phyloP scores from a whole-genome alignment of 2,113 vertebrate species.

The Caracal caracal region DNA sequence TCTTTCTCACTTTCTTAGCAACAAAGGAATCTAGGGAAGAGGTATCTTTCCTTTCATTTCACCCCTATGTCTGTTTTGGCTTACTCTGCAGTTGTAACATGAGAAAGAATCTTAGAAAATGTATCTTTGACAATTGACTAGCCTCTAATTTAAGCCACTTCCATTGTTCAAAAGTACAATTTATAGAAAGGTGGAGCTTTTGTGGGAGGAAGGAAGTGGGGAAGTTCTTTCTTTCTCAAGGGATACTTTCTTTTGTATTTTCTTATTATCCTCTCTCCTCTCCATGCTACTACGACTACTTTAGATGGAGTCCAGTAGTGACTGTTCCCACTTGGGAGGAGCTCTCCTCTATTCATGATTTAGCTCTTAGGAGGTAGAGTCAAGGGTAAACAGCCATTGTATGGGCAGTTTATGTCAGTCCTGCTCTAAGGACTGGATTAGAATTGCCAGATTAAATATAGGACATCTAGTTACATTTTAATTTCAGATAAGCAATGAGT shows the following conservation, averaged over 20 bases:
- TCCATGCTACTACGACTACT: neutral
- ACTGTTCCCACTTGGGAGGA: neutral
- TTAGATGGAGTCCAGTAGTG: neutral
- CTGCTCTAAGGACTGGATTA: neutral
- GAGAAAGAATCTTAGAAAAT: neutral
- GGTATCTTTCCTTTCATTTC: neutral
- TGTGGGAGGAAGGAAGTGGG: neutral
- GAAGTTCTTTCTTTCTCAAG: neutral
- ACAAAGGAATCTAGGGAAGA: neutral
- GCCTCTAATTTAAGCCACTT: neutral
- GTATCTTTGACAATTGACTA: neutral
- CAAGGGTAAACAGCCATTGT: neutral
- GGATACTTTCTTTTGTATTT: neutral
- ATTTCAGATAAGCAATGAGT: neutral
- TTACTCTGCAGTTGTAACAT: neutral
- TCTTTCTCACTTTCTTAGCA: conserved; percentile 44
- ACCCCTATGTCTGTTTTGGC: neutral
- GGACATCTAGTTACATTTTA: neutral
- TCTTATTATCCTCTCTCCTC: neutral
- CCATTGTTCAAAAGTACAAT: neutral
- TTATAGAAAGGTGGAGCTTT: neutral
- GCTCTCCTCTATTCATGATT: neutral
- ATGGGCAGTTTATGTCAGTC: neutral
- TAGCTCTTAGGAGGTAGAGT: neutral
- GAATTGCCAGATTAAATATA: neutral